Evolutionary conservation across 2,113 vertebrate species (phyloP).

Genomic region (Vidua chalybeata): DNA sequence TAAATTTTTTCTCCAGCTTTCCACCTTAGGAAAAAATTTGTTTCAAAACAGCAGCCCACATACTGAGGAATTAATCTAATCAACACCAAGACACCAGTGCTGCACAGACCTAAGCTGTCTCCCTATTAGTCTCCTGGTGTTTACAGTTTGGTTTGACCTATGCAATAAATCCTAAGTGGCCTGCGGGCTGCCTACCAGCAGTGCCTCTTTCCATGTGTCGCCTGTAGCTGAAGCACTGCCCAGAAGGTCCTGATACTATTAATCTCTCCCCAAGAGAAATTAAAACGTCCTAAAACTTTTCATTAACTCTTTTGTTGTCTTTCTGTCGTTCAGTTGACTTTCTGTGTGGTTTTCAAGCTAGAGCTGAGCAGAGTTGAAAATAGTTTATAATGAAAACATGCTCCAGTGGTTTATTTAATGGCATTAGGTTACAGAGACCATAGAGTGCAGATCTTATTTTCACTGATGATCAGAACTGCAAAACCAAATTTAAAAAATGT

Average conservation of each 20-base stretch:
- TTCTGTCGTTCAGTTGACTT: not conserved
- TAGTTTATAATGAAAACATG: not conserved
- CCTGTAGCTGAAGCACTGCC: not conserved
- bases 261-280: conserved; percentile 22
- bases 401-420: not conserved
- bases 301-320: not conserved
- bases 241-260: not conserved
- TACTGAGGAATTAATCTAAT: not conserved
- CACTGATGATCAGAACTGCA: not conserved
- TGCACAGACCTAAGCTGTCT: not conserved
- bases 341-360: not conserved
- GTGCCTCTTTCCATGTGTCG: not conserved
- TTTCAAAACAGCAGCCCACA: not conserved
- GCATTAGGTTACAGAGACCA: not conserved
- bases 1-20: not conserved
- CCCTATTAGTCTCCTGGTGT: not conserved
- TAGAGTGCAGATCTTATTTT: accelerated
- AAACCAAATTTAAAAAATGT: not conserved
- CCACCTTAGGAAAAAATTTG: not conserved
- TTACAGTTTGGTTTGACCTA: not conserved
- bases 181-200: not conserved
- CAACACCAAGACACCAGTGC: not conserved
- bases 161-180: not conserved
- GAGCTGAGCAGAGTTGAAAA: not conserved
- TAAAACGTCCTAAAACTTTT: not conserved